Percentiles rank a stretch among this genome's conserved stretches.
These are phyloP conservation scores for Lysiphlebus fabarum DNA, from an alignment of 1,140 invertebrate species.

Conservation along the genomic window DNA sequence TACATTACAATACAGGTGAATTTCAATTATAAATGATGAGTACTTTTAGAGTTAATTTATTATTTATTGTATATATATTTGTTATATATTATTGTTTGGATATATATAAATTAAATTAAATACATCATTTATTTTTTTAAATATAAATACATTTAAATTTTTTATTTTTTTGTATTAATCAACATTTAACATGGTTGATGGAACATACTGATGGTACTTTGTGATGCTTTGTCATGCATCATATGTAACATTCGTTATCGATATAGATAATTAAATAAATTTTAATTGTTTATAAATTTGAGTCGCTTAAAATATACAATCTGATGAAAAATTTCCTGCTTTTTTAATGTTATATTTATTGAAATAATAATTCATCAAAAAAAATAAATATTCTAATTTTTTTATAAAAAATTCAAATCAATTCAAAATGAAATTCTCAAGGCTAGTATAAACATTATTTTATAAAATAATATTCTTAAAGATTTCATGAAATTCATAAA, in stretches of 20 bases:
- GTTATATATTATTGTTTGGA: too few relatives aligned
- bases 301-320: too few relatives aligned
- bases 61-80: too few relatives aligned
- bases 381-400: neutral
- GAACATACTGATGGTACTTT: conserved; percentile 18
- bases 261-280: conserved; percentile 37
- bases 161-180: conserved; percentile 2
- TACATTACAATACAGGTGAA: too few relatives aligned
- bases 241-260: conserved; percentile 33
- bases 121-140: too few relatives aligned
- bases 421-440: neutral
- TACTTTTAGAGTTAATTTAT: too few relatives aligned
- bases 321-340: too few relatives aligned
- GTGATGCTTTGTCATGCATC: conserved; percentile 16
- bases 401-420: conserved; percentile 3
- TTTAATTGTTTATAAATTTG: conserved; percentile 39
- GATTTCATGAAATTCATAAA: conserved; percentile 4
- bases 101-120: too few relatives aligned
- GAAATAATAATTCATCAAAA: too few relatives aligned
- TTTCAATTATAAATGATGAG: too few relatives aligned
- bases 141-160: too few relatives aligned
- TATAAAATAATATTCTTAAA: conserved; percentile 1
- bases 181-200: conserved; percentile 12
- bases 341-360: too few relatives aligned
- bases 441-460: neutral